These are phyloP conservation scores for Dallia pectoralis DNA, from an alignment of 2,797 vertebrate species.

Conservation along the genomic window DNA sequence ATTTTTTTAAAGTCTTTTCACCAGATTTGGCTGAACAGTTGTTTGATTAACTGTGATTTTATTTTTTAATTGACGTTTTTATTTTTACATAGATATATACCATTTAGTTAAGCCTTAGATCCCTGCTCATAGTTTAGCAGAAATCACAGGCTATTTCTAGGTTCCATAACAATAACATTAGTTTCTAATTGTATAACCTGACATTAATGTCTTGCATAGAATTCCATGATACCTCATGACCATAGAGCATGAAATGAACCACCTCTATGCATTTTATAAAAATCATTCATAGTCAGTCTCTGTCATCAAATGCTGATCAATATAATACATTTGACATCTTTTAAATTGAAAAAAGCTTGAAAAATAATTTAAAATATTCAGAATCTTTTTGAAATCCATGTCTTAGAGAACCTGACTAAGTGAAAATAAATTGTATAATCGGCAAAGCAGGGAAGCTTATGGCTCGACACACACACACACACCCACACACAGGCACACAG, in stretches of 20 bases:
- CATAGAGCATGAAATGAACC: background rate
- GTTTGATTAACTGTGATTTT: no score
- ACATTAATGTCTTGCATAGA: background rate
- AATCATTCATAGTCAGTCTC: background rate
- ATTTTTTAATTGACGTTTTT: no score
- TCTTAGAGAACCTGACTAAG: conserved; percentile 10
- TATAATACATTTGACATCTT: conserved; percentile 10
- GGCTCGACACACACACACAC: background rate
- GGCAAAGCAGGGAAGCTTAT: conserved; percentile 15
- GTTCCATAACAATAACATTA: no score
- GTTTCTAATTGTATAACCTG: background rate
- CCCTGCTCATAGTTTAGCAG: no score
- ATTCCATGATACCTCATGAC: background rate
- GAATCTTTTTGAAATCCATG: conserved; percentile 4
- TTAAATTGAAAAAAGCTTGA: conserved; percentile 11
- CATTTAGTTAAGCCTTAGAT: no score
- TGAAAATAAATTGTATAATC: conserved; percentile 30
- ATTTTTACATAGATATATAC: no score
- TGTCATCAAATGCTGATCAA: conserved; percentile 6
- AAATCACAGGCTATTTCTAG: no score
- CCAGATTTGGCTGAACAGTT: no score
- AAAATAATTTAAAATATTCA: background rate
- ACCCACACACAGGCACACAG: no score
- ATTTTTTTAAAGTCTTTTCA: no score
- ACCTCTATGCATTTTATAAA: background rate